phyloP scores from a whole-genome alignment of 1,140 invertebrate genomes.

The Pseudomyrmex concolor region DNA sequence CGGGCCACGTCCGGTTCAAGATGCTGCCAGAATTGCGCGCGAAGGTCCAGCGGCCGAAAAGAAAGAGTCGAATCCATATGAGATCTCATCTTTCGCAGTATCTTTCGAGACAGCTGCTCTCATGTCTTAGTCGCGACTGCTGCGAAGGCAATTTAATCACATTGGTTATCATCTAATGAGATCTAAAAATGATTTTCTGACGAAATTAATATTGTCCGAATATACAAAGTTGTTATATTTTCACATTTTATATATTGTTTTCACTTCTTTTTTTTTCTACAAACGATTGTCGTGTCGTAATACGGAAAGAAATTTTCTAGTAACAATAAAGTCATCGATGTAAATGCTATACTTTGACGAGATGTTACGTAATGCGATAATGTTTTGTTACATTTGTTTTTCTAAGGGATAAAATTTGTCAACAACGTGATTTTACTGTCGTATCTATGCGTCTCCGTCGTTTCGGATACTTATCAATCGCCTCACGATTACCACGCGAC shows the following conservation, averaged over 20 bases:
- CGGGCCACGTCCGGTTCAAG: constrained; percentile 72
- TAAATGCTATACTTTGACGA: no score
- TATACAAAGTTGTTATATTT: not conserved
- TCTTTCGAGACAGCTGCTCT: constrained; percentile 4
- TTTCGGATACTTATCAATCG: no score
- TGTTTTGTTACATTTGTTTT: no score
- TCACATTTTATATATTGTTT: not conserved
- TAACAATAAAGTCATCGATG: no score
- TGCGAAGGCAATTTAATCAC: constrained; percentile 20
- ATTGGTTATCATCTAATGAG: constrained; percentile 17
- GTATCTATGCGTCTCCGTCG: no score
- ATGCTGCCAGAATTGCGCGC: constrained; percentile 63
- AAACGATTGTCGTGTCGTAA: no score
- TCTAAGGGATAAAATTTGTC: no score
- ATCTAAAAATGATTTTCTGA: not conserved
- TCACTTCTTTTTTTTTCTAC: not conserved
- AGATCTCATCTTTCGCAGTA: constrained; percentile 40
- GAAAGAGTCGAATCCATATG: constrained; percentile 40
- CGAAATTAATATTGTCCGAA: not conserved
- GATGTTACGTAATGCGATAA: no score
- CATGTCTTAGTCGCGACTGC: not conserved
- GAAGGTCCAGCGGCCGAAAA: constrained; percentile 27
- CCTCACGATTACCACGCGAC: constrained; percentile 45
- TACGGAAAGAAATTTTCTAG: no score
- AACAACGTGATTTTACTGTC: no score